Conservation (phyloP, 2,888 invertebrate species). For the Bombylius major region DNA sequence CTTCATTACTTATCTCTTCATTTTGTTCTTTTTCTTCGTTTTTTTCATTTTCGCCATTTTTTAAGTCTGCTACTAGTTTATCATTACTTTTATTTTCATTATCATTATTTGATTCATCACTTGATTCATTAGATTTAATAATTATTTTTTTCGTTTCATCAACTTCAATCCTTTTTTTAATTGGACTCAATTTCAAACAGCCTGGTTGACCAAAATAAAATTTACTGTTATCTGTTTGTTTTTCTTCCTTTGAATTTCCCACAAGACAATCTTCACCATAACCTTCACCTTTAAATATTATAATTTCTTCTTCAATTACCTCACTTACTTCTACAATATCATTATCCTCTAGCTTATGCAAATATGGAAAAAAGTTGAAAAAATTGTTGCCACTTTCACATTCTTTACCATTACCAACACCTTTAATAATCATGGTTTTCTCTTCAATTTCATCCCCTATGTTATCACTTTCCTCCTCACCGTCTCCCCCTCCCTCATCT, state of each 20-base stretch:
- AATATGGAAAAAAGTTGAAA: background rate
- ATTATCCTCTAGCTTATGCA: constrained; percentile 21
- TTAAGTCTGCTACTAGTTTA: background rate
- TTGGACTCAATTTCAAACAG: constrained; percentile 35
- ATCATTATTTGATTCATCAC: constrained; percentile 5
- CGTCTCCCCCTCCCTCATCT: constrained; percentile 22
- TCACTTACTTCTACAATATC: constrained; percentile 41
- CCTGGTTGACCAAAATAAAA: constrained; percentile 40
- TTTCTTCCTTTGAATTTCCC: constrained; percentile 45
- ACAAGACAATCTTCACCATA: constrained; percentile 55
- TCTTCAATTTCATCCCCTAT: constrained; percentile 27
- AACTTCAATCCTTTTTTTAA: constrained; percentile 21
- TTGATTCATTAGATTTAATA: background rate
- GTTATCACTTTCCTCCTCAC: constrained; percentile 27
- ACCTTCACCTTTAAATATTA: constrained; percentile 57
- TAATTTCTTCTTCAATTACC: constrained; percentile 59
- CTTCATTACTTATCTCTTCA: background rate
- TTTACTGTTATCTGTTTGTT: constrained; percentile 22
- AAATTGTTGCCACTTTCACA: background rate
- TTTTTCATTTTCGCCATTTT: constrained; percentile 12
- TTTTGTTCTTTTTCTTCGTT: background rate
- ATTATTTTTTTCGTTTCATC: background rate
- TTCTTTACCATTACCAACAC: constrained; percentile 40
- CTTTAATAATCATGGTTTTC: constrained; percentile 54
- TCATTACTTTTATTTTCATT: constrained; percentile 8